These are phyloP conservation scores for Nebria brevicollis DNA, from an alignment of 2,888 invertebrate genomes.

Conservation along the genomic window DNA sequence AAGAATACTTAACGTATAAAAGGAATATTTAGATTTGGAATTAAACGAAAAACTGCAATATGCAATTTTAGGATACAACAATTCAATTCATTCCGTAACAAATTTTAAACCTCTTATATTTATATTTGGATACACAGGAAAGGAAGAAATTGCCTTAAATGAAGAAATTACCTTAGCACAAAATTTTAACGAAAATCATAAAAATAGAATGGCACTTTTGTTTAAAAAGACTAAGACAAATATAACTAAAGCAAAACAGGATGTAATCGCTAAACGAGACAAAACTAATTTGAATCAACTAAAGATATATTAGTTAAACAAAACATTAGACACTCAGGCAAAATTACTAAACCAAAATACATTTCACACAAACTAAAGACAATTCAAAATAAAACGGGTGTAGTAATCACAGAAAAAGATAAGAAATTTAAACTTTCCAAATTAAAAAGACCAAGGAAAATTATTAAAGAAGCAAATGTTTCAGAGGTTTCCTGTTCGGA, in stretches of 20 bases:
- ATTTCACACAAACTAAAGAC: not conserved
- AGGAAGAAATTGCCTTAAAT: not conserved
- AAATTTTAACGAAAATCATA: not conserved
- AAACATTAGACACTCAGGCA: too few relatives aligned
- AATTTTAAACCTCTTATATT: conserved; percentile 10
- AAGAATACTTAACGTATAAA: too few relatives aligned
- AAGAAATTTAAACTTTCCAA: not conserved
- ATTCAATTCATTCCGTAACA: conserved; percentile 18
- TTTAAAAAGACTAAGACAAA: not conserved
- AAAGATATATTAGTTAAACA: too few relatives aligned
- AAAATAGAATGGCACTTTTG: too few relatives aligned
- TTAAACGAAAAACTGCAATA: too few relatives aligned
- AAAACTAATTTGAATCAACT: too few relatives aligned
- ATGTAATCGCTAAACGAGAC: too few relatives aligned
- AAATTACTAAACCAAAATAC: not conserved
- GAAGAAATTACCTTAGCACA: too few relatives aligned
- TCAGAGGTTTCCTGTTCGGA: too few relatives aligned
- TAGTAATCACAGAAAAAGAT: not conserved
- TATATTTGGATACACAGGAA: conserved; percentile 3
- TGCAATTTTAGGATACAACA: too few relatives aligned
- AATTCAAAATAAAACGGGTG: not conserved
- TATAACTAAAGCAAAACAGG: too few relatives aligned
- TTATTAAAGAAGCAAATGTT: not conserved
- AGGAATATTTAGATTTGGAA: not conserved
- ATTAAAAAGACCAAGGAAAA: not conserved